These are phyloP conservation scores for Labeo catla DNA, from an alignment of 2,113 vertebrate genomes.

Conservation along the genomic window DNA sequence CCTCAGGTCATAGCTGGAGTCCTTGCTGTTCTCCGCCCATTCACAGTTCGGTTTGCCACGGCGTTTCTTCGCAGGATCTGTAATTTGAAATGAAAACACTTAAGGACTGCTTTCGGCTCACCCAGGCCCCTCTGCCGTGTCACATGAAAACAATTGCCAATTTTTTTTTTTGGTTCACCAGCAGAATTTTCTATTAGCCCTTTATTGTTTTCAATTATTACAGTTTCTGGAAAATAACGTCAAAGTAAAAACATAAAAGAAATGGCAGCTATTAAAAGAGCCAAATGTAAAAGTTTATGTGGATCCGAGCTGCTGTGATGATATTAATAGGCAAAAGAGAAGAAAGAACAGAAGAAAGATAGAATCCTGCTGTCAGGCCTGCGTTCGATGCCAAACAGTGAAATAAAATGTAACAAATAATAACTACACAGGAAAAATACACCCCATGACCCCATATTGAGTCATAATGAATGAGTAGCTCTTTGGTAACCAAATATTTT, in stretches of 20 bases:
- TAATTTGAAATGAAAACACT: slow-evolving; percentile 61
- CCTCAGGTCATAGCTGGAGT: slow-evolving; percentile 48
- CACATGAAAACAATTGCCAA: slow-evolving; percentile 54
- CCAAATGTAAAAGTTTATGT: slow-evolving; percentile 59
- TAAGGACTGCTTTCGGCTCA: slow-evolving; percentile 48
- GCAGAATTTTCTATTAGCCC: slow-evolving; percentile 32
- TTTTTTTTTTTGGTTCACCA: slow-evolving; percentile 26
- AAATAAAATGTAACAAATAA: slow-evolving; percentile 23
- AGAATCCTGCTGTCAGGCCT: slow-evolving; percentile 30
- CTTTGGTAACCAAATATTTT: not conserved
- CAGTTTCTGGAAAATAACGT: slow-evolving; percentile 58
- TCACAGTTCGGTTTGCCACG: slow-evolving; percentile 30
- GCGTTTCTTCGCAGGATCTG: slow-evolving; percentile 37
- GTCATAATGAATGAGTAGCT: not conserved
- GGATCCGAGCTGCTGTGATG: slow-evolving; percentile 55
- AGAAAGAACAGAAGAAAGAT: slow-evolving; percentile 22
- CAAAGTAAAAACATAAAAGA: slow-evolving; percentile 63
- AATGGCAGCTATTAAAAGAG: slow-evolving; percentile 61
- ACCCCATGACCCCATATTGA: not conserved
- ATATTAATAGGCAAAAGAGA: slow-evolving; percentile 53
- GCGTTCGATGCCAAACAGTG: slow-evolving; percentile 46
- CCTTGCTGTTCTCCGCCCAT: slow-evolving; percentile 32
- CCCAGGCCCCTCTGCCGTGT: slow-evolving; percentile 40
- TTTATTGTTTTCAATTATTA: slow-evolving; percentile 20
- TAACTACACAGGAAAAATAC: not conserved